A percentile compares a stretch with the other conserved stretches of the same genome.
Evolutionary conservation across 1,140 invertebrate species (phyloP).

Genomic region (Aphelenchoides fujianensis): DNA sequence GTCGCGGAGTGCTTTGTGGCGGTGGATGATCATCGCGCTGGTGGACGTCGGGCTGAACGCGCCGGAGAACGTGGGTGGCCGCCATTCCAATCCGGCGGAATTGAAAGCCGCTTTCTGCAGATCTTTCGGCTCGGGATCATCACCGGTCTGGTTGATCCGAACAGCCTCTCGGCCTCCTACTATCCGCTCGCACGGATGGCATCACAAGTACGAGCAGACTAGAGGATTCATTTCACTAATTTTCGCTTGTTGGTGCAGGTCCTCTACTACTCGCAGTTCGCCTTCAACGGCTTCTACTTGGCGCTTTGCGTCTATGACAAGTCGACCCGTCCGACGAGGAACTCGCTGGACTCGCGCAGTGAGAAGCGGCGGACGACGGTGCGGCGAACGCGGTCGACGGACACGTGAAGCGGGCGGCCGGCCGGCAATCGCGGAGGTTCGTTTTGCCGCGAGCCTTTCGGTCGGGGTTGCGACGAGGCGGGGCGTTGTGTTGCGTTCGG

Average conservation of each 20-base stretch:
- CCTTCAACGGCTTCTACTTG: constrained; percentile 42
- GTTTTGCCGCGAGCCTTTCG: no score
- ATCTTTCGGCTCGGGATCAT: constrained; percentile 37
- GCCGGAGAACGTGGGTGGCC: constrained; percentile 43
- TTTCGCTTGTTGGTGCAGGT: constrained; percentile 25
- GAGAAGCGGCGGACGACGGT: background rate
- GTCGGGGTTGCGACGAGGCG: no score
- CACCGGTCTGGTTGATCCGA: constrained; percentile 29
- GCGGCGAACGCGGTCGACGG: background rate
- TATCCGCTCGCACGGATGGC: constrained; percentile 30
- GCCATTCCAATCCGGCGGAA: no score
- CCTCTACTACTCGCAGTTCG: constrained; percentile 45
- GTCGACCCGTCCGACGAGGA: constrained; percentile 19
- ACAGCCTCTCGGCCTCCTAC: background rate
- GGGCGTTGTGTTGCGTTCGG: no score
- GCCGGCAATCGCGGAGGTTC: no score
- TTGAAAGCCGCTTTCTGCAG: no score
- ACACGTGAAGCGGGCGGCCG: background rate
- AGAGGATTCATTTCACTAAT: constrained; percentile 12
- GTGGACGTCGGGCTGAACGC: constrained; percentile 45
- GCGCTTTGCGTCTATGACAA: constrained; percentile 50
- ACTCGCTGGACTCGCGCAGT: background rate
- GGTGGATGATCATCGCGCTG: constrained; percentile 44
- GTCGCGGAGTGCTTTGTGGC: constrained; percentile 31
- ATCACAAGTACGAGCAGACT: constrained; percentile 29